Evolutionary conservation across 37 sponge, comb jelly and placozoan genomes (phyloP).

Genomic region (Petrosia ficiformis): DNA sequence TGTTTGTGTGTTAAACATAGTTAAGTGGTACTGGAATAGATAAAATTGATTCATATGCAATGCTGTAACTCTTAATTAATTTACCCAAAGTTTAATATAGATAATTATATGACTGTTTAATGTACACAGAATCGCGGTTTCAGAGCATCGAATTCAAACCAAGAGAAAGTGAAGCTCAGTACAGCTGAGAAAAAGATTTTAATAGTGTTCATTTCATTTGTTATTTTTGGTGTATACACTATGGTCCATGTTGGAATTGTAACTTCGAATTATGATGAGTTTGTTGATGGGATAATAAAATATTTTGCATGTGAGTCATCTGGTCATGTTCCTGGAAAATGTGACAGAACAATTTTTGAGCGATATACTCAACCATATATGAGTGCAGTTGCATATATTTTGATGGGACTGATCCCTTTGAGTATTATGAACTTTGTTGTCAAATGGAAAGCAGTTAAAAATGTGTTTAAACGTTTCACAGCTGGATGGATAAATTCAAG

Average conservation of each 20-base stretch:
- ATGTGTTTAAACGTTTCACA: neutral
- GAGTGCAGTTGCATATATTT: neutral
- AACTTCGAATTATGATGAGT: neutral
- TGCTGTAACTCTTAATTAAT: too few species aligned
- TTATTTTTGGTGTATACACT: neutral
- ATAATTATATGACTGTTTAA: too few species aligned
- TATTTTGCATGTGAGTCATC: neutral
- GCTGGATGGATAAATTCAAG: neutral
- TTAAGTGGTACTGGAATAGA: too few species aligned
- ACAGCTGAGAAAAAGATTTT: conserved; percentile 37
- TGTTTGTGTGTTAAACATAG: too few species aligned
- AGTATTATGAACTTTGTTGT: neutral
- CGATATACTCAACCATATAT: neutral
- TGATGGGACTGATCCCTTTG: neutral
- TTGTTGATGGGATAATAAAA: neutral
- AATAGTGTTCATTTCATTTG: conserved; percentile 30
- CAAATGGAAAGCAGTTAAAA: neutral
- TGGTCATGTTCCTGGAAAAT: neutral
- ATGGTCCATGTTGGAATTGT: neutral
- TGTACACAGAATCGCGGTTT: too few species aligned
- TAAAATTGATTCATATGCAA: too few species aligned
- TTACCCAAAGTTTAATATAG: too few species aligned
- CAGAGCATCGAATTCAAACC: neutral
- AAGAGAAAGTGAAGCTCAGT: neutral
- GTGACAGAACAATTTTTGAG: neutral